Conservation (phyloP, 2,797 vertebrate species). For the Odontamblyopus lacepedii region DNA sequence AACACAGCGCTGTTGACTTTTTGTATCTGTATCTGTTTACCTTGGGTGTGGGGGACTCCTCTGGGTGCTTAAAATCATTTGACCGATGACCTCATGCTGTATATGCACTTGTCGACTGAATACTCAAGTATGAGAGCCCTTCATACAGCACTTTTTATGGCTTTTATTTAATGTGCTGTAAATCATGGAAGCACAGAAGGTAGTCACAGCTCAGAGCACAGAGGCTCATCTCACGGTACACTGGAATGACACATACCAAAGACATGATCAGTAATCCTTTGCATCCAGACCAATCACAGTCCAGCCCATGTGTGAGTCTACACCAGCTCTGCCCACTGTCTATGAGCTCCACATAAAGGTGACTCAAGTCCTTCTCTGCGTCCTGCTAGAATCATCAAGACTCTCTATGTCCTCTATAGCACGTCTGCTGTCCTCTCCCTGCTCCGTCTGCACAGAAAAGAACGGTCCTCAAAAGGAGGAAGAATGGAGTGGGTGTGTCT, state of each 20-base stretch:
- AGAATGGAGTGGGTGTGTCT: slow-evolving; percentile 58
- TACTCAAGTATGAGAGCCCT: slow-evolving; percentile 34
- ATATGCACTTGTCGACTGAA: slow-evolving; percentile 52
- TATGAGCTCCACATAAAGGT: slow-evolving; percentile 62
- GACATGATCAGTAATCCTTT: slow-evolving; percentile 32
- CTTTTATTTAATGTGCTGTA: slow-evolving; percentile 35
- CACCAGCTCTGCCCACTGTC: slow-evolving; percentile 26
- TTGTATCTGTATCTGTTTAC: slow-evolving; percentile 73
- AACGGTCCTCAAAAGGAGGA: slow-evolving; percentile 51
- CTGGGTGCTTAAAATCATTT: slow-evolving; percentile 60
- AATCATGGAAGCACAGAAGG: slow-evolving; percentile 50
- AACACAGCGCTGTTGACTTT: slow-evolving; percentile 62
- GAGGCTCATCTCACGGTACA: slow-evolving; percentile 49
- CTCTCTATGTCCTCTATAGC: slow-evolving; percentile 71
- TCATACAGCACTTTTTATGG: slow-evolving; percentile 27
- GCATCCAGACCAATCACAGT: slow-evolving; percentile 38
- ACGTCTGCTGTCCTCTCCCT: slow-evolving; percentile 71
- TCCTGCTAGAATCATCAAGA: slow-evolving; percentile 84
- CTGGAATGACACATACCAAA: slow-evolving; percentile 31
- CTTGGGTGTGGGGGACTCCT: slow-evolving; percentile 66
- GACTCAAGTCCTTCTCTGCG: slow-evolving; percentile 72
- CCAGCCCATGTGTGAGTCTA: slow-evolving; percentile 42
- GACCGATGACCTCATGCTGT: slow-evolving; percentile 66
- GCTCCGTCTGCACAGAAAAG: slow-evolving; percentile 75
- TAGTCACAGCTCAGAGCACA: slow-evolving; percentile 38